Base-by-base conservation (phyloP, 2,797 vertebrate species). In the Chaetodon trifasciatus region DNA sequence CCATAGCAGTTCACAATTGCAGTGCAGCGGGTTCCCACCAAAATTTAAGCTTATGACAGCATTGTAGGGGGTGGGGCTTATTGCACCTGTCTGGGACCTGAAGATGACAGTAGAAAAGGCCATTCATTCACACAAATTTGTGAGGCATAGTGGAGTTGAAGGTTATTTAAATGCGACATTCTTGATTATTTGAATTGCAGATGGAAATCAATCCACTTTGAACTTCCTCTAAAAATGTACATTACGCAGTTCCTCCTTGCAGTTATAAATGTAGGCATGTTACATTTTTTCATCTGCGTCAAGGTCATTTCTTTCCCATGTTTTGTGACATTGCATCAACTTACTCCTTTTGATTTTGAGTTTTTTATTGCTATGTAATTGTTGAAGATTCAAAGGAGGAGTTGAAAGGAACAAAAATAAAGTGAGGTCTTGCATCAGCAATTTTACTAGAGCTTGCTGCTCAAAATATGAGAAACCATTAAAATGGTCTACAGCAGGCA, bases 1-100 rank as follows among this genome's bases (percentile, higher is more conserved):
- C 97, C 97, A 98, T 19, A 98, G 89, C 73, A 98, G 93, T 82
- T 98, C 97, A 0, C 97, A 98, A 82, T 98, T 98, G 89, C 97
- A 98, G 88, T 98, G 97, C 77, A 98, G 92, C 0, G 97, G 97
- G 82, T 98, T 98, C 6, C 97, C 97, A 0, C 97, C 97, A 49
- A 98, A 97, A 81, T 96, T 97, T 11, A 98, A 90, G 87, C 96
- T 96, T 61, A 96, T 95, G 35, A 97, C 94, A 1, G 96, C 86
- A 1, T 96, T 96, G 89, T 96, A 96, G 7, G 97, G 96, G 0
- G 96, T 96, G 8, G 97, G 96, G 4, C 96, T 97, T 79, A 97
- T 93, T 8, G 96, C 95, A 0, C 97, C 97, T 0, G 96, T 96
- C 78, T 97, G 96, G 0, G 97, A 97, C 65, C 97, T 96, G 46